phyloP scores from a whole-genome alignment of 2,888 invertebrate species.

The Nipponacmea schrenckii region DNA sequence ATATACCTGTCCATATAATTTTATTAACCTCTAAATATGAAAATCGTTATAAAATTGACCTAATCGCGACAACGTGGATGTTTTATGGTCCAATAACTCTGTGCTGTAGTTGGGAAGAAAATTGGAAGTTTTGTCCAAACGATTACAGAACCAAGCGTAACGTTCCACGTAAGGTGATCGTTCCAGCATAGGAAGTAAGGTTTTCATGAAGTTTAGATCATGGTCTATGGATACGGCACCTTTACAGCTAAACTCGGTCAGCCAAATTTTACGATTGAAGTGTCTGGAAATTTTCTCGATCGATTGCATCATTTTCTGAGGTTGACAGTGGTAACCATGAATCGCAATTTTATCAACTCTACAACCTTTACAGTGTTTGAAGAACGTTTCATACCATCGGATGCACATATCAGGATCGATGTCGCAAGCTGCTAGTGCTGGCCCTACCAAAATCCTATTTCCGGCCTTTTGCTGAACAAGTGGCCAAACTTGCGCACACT shows the following conservation, averaged over 20 bases:
- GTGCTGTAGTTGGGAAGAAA: constrained; percentile 17
- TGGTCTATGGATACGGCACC: constrained; percentile 24
- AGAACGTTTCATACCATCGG: constrained; percentile 44
- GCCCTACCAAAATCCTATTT: constrained; percentile 37
- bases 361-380: constrained; percentile 38
- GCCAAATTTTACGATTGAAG: constrained; percentile 38
- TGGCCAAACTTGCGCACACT: constrained; percentile 39
- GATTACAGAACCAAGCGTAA: constrained; percentile 35
- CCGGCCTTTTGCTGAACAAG: constrained; percentile 31
- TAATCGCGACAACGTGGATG: constrained; percentile 24
- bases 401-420: constrained; percentile 15
- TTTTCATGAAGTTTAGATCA: constrained; percentile 34
- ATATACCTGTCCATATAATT: too few relatives aligned
- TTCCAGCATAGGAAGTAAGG: constrained; percentile 34
- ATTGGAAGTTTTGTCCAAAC: constrained; percentile 17
- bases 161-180: constrained; percentile 32
- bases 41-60: constrained; percentile 31
- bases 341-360: constrained; percentile 44
- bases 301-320: constrained; percentile 28
- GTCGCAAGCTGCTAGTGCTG: constrained; percentile 35
- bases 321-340: constrained; percentile 38
- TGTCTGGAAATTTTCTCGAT: constrained; percentile 31
- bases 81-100: constrained; percentile 29
- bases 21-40: not conserved
- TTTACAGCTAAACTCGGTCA: constrained; percentile 42